Conservation (phyloP, 2,113 vertebrate genomes). For the Abramis brama region DNA sequence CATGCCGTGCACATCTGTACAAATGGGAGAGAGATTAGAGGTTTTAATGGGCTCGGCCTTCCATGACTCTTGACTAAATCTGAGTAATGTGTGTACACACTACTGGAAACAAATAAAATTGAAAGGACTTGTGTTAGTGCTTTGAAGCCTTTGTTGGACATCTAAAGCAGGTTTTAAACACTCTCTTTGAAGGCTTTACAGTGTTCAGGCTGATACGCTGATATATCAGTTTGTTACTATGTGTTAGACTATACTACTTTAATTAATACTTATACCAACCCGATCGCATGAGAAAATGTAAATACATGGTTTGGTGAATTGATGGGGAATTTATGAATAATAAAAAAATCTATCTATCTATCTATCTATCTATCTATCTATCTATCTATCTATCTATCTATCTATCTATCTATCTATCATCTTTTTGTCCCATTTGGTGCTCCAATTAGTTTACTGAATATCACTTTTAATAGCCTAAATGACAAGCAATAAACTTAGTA, state of each 20-base stretch:
- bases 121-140: conserved; percentile 4
- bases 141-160: conserved; percentile 38
- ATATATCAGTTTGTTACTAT: background rate
- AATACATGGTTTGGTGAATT: background rate
- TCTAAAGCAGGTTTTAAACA: conserved; percentile 26
- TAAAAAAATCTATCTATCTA: background rate
- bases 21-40: conserved; percentile 62
- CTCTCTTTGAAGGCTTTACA: background rate
- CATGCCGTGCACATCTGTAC: conserved; percentile 67
- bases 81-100: conserved; percentile 32
- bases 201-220: background rate
- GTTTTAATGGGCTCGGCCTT: conserved; percentile 27
- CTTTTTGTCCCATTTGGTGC: background rate
- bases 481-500: background rate
- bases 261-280: background rate
- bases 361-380: too few species aligned
- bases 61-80: conserved; percentile 42
- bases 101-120: conserved; percentile 19
- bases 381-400: too few species aligned
- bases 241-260: background rate
- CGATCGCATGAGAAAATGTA: background rate
- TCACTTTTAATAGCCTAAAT: background rate
- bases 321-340: background rate
- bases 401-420: too few species aligned
- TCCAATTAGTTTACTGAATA: background rate